Conservation (phyloP, 1,140 invertebrate genomes). For the Penaeus vannamei region DNA sequence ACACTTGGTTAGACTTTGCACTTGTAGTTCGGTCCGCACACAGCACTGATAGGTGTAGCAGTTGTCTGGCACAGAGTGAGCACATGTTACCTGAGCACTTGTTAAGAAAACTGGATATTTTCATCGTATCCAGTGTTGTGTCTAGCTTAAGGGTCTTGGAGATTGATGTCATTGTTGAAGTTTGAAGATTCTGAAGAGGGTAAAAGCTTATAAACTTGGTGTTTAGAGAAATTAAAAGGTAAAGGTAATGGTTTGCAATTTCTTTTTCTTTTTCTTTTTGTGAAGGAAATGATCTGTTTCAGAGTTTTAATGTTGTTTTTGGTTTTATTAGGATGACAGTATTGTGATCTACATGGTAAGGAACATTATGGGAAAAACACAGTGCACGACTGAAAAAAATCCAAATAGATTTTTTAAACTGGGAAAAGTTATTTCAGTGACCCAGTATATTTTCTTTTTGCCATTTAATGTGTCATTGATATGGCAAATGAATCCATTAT, state of each 20-base stretch:
- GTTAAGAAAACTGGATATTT: not conserved
- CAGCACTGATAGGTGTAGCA: slow-evolving; percentile 14
- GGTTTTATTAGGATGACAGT: slow-evolving; percentile 9
- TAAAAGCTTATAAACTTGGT: no score
- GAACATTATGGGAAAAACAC: not conserved
- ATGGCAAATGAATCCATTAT: no score
- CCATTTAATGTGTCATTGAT: no score
- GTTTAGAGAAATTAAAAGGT: no score
- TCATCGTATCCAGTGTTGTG: not conserved
- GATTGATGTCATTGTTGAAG: no score
- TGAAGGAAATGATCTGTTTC: not conserved
- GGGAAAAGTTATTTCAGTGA: no score
- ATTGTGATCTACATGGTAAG: slow-evolving; percentile 29
- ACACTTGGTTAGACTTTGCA: not conserved
- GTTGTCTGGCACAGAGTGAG: slow-evolving; percentile 3
- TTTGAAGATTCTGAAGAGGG: no score
- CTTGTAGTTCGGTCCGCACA: not conserved
- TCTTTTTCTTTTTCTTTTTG: not conserved
- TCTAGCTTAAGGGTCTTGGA: no score
- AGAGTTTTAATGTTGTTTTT: not conserved
- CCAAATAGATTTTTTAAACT: no score
- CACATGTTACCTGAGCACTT: not conserved
- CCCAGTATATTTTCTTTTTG: no score
- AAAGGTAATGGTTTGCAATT: no score
- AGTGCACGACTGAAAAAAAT: not conserved